phyloP scores from a whole-genome alignment of 2,113 vertebrate genomes.

The Gopherus flavomarginatus region DNA sequence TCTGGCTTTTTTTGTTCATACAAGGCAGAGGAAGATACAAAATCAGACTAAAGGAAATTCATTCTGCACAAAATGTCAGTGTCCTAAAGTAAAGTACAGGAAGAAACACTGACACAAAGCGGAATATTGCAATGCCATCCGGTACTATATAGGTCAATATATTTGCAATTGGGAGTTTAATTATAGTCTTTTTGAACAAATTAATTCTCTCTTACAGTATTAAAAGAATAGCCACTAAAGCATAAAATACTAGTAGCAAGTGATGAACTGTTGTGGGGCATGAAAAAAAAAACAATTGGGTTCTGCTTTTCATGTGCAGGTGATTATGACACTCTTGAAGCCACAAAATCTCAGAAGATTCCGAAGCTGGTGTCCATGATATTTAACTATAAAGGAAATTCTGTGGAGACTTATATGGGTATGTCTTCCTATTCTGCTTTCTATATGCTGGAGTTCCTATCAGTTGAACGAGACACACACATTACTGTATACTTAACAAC shows the following conservation, averaged over 20 bases:
- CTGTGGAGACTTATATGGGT: slow-evolving; percentile 83
- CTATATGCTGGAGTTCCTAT: slow-evolving; percentile 85
- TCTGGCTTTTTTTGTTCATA: background rate
- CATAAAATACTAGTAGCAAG: background rate
- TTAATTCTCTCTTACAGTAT: background rate
- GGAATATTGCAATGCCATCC: background rate
- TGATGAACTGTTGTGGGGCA: rapidly evolving
- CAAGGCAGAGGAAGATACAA: background rate
- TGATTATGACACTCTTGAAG: background rate
- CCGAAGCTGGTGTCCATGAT: slow-evolving; percentile 78
- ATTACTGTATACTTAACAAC: slow-evolving; percentile 83
- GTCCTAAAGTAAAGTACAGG: background rate
- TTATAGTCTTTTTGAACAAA: background rate
- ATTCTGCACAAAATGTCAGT: background rate
- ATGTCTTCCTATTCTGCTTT: slow-evolving; percentile 79
- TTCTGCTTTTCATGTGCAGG: slow-evolving; percentile 55
- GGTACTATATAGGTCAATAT: background rate
- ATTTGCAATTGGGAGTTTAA: background rate
- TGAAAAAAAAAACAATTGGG: background rate
- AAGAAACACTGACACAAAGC: background rate
- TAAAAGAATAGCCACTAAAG: slow-evolving; percentile 21
- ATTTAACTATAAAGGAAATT: slow-evolving; percentile 84
- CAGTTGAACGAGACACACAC: slow-evolving; percentile 81
- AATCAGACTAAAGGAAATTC: background rate
- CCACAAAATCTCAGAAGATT: slow-evolving; percentile 61